Conservation (phyloP, 2,113 vertebrate species). For the Dasyornis broadbenti region DNA sequence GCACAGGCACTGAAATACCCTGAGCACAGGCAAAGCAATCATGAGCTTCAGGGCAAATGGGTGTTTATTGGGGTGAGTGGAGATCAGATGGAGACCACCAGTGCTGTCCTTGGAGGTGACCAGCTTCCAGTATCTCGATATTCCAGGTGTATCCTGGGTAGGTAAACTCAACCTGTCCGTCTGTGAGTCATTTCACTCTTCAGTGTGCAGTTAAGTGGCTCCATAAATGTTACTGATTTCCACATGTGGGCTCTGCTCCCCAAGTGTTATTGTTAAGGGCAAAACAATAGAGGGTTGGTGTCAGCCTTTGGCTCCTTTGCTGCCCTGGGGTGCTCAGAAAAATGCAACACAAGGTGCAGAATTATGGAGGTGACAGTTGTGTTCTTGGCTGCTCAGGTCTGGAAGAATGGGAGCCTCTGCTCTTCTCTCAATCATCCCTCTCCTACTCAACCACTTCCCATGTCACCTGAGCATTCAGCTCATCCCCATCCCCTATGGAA, state of each 20-base stretch:
- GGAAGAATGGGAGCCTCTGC: neutral
- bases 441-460: neutral
- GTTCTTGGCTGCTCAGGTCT: neutral
- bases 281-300: neutral
- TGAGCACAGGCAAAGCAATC: neutral
- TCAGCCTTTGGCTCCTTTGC: neutral
- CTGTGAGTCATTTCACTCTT: neutral
- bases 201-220: neutral
- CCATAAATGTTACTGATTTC: neutral
- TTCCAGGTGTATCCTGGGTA: neutral
- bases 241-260: neutral
- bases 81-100: neutral
- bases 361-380: neutral
- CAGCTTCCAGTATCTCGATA: neutral
- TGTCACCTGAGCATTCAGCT: neutral
- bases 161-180: neutral
- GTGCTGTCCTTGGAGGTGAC: neutral
- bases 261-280: neutral
- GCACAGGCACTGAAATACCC: no score
- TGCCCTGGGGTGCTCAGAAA: neutral
- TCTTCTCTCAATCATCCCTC: neutral
- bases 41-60: neutral
- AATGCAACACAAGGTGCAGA: neutral
- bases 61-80: neutral
- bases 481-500: neutral